Conservation (phyloP, 1,140 invertebrate genomes). For the roundworm (Caenorhabditis elegans) region DNA sequence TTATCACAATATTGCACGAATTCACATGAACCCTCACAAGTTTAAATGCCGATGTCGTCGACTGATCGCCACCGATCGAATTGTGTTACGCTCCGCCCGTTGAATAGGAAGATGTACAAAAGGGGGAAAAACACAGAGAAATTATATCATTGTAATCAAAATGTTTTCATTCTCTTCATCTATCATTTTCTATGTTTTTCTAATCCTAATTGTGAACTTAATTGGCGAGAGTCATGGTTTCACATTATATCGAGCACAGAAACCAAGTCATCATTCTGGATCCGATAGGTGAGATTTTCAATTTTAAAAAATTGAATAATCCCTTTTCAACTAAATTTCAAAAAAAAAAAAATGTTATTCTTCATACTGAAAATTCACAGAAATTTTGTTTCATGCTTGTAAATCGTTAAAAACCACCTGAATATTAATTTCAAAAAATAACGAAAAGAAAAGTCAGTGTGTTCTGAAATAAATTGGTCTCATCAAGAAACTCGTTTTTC, state of each 20-base stretch:
- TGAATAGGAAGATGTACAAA: neutral
- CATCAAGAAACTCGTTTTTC: too few relatives aligned
- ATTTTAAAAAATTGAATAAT: too few relatives aligned
- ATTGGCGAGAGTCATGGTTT: neutral
- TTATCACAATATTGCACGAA: neutral
- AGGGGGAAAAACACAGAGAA: neutral
- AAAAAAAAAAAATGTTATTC: too few relatives aligned
- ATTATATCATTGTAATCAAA: neutral
- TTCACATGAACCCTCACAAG: neutral
- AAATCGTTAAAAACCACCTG: too few relatives aligned
- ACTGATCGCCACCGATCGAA: neutral
- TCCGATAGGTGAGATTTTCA: neutral
- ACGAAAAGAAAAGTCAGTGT: too few relatives aligned
- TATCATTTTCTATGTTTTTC: neutral
- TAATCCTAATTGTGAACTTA: neutral
- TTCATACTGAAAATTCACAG: too few relatives aligned
- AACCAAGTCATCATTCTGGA: neutral
- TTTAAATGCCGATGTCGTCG: neutral
- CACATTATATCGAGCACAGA: neutral
- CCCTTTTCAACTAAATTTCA: too few relatives aligned
- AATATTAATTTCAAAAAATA: too few relatives aligned
- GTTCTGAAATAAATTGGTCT: too few relatives aligned
- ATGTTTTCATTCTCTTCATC: neutral
- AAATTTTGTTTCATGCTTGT: too few relatives aligned
- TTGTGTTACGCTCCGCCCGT: neutral